phyloP scores from a whole-genome alignment of 2,113 vertebrate species.

The Urocitellus parryii region DNA sequence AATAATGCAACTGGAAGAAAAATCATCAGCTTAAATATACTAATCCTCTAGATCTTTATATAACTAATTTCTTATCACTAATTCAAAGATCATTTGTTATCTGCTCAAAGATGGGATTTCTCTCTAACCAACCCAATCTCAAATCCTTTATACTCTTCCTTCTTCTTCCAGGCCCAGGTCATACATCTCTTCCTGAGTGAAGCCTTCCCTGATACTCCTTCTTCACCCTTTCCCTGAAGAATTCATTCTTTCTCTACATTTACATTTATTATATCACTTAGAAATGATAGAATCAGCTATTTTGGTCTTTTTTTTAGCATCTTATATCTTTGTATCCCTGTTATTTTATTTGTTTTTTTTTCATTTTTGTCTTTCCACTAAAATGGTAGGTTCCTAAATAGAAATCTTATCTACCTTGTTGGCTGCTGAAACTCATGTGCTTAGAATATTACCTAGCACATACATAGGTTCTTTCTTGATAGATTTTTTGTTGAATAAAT shows the following conservation, averaged over 20 bases:
- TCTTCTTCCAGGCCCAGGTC: background rate
- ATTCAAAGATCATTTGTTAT: background rate
- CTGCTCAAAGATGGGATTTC: background rate
- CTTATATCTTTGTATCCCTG: constrained; percentile 9
- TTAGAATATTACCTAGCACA: background rate
- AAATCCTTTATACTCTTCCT: background rate
- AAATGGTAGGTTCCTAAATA: constrained; percentile 42
- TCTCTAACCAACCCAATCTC: background rate
- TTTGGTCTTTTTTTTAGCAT: background rate
- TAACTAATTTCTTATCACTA: background rate
- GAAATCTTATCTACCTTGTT: background rate
- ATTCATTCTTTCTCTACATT: background rate
- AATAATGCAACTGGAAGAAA: background rate
- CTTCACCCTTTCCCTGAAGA: background rate
- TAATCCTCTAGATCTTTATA: background rate
- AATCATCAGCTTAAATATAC: background rate
- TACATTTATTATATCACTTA: background rate
- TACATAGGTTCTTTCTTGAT: background rate
- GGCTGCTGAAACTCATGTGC: constrained; percentile 11
- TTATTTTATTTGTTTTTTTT: background rate
- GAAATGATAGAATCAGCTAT: background rate
- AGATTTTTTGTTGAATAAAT: constrained; percentile 51
- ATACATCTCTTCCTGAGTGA: background rate
- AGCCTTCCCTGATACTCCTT: background rate
- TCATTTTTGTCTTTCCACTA: constrained; percentile 18